Percentiles rank a stretch among this genome's conserved stretches.
These are phyloP conservation scores for Palythoa grandiflora DNA, from an alignment of 92 coral and sea anemone species.

Conservation along the genomic window DNA sequence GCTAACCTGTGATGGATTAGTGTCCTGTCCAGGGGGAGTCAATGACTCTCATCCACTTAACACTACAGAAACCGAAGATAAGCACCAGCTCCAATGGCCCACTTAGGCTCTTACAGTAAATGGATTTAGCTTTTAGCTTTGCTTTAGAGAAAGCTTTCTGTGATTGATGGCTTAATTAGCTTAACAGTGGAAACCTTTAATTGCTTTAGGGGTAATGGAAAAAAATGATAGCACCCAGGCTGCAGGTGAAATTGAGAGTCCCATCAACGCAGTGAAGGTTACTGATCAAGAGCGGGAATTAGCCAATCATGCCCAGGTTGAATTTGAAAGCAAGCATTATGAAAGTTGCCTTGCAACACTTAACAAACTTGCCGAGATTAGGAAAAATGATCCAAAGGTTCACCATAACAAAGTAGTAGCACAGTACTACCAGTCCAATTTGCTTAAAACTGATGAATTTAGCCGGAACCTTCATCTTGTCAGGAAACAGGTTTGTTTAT, in stretches of 20 bases:
- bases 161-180: not conserved
- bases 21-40: too few relatives aligned
- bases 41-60: too few relatives aligned
- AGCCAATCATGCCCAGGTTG: conserved; percentile 87
- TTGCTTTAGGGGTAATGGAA: conserved; percentile 16
- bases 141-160: too few relatives aligned
- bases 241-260: conserved; percentile 22
- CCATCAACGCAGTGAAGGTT: conserved; percentile 49
- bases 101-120: too few relatives aligned
- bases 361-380: conserved; percentile 75
- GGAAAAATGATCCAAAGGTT: conserved; percentile 85
- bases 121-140: too few relatives aligned
- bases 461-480: conserved; percentile 61
- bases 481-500: conserved; percentile 78
- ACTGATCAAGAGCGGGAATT: conserved; percentile 92
- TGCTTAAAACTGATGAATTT: conserved; percentile 88
- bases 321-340: conserved; percentile 86
- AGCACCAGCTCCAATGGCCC: too few relatives aligned
- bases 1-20: too few relatives aligned
- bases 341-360: conserved; percentile 79
- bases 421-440: conserved; percentile 79
- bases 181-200: not conserved
- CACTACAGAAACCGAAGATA: too few relatives aligned
- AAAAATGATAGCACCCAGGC: not conserved
- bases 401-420: conserved; percentile 87